phyloP scores from a whole-genome alignment of 2,113 vertebrate genomes.

The Ahaetulla prasina region DNA sequence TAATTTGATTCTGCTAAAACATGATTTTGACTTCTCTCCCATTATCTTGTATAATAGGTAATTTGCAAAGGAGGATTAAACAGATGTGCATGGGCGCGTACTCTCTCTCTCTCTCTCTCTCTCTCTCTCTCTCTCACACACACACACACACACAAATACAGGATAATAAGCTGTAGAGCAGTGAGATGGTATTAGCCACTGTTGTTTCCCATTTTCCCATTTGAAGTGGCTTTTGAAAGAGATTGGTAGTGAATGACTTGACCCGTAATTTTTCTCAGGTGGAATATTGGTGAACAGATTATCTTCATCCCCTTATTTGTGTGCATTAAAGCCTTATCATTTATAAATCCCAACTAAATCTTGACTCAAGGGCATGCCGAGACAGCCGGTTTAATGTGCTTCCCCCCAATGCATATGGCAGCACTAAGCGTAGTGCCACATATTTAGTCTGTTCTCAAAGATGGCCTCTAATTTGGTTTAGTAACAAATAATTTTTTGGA shows the following conservation, averaged over 20 bases:
- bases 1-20: neutral
- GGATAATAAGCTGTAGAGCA: neutral
- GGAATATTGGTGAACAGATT: neutral
- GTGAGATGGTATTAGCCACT: neutral
- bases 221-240: neutral
- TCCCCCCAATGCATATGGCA: neutral
- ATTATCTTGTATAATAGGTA: constrained; percentile 14
- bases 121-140: no score
- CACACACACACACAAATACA: neutral
- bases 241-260: neutral
- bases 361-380: neutral
- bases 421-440: neutral
- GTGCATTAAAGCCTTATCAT: neutral
- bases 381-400: neutral
- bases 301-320: neutral
- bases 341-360: neutral
- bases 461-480: neutral
- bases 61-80: constrained; percentile 37
- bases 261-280: neutral
- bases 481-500: neutral
- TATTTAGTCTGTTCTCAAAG: neutral
- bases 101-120: neutral
- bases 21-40: constrained; percentile 15
- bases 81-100: neutral
- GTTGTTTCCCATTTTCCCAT: constrained; percentile 1